These are phyloP conservation scores for Sebastes itinus DNA, from an alignment of 2,797 vertebrate species.

Conservation along the genomic window DNA sequence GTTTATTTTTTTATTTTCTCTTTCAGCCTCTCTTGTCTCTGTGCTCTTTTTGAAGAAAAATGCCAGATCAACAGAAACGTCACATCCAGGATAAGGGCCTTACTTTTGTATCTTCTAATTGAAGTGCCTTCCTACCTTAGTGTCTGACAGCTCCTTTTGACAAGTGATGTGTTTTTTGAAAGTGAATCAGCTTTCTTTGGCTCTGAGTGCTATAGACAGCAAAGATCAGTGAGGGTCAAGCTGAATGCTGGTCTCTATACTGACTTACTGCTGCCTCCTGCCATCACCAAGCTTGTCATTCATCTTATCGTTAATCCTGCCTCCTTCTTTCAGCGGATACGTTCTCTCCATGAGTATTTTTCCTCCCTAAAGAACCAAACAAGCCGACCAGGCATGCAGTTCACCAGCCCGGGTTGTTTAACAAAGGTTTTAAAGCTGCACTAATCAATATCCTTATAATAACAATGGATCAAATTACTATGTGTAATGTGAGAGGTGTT, in stretches of 20 bases:
- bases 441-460: neutral
- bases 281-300: conserved; percentile 77
- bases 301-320: conserved; percentile 67
- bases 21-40: conserved; percentile 21
- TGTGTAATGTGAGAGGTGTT: neutral
- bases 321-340: conserved; percentile 44
- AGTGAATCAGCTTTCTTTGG: conserved; percentile 78
- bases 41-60: conserved; percentile 62
- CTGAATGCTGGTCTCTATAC: conserved; percentile 71
- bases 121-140: conserved; percentile 80
- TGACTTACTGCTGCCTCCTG: conserved; percentile 74
- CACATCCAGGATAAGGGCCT: conserved; percentile 72
- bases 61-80: conserved; percentile 79
- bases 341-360: conserved; percentile 23
- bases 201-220: conserved; percentile 79
- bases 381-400: neutral
- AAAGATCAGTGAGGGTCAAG: conserved; percentile 79
- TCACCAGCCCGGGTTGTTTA: neutral
- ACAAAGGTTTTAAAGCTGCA: neutral
- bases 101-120: conserved; percentile 78
- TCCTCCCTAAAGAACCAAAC: conserved; percentile 4
- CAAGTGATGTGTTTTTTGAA: conserved; percentile 80
- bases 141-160: conserved; percentile 80
- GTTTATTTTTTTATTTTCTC: neutral
- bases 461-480: neutral